A percentile compares a stretch with the other conserved stretches of the same genome.
These are phyloP conservation scores for Rhinoderma darwinii DNA, from an alignment of 2,113 vertebrate genomes.

Conservation along the genomic window DNA sequence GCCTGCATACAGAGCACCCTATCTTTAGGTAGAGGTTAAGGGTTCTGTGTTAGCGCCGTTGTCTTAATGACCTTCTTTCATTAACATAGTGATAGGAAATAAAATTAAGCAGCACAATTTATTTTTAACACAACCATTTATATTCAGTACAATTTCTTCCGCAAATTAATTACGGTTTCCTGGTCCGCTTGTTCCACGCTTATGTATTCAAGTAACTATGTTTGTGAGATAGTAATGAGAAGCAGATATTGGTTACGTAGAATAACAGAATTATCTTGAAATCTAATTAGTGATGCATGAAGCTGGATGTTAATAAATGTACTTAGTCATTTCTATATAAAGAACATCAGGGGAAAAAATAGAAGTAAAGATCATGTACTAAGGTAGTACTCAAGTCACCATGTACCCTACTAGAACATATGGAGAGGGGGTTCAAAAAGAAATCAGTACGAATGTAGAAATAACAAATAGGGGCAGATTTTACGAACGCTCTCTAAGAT, in stretches of 20 bases:
- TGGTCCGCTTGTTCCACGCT: not conserved
- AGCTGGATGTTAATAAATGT: not conserved
- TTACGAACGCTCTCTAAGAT: no score
- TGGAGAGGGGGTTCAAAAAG: no score
- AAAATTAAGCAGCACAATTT: not conserved
- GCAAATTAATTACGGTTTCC: conserved; percentile 4
- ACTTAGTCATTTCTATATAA: not conserved
- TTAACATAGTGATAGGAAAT: not conserved
- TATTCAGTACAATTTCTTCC: not conserved
- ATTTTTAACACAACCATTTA: not conserved
- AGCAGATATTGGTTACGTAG: conserved; percentile 18
- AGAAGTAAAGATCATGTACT: no score
- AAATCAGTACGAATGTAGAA: no score
- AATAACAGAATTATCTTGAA: not conserved
- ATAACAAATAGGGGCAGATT: no score
- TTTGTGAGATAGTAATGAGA: not conserved
- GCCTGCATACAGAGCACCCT: no score
- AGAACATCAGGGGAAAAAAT: not conserved
- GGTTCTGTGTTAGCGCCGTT: not conserved
- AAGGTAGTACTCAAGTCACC: no score
- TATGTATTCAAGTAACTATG: not conserved
- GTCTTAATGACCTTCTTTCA: not conserved
- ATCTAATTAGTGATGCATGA: conserved; percentile 7
- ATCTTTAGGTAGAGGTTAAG: no score
- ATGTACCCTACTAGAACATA: no score